A percentile compares a stretch with the other conserved stretches of the same genome.
phyloP scores from a whole-genome alignment of 2,888 invertebrate genomes.

The Hirtodrosophila trivittata region DNA sequence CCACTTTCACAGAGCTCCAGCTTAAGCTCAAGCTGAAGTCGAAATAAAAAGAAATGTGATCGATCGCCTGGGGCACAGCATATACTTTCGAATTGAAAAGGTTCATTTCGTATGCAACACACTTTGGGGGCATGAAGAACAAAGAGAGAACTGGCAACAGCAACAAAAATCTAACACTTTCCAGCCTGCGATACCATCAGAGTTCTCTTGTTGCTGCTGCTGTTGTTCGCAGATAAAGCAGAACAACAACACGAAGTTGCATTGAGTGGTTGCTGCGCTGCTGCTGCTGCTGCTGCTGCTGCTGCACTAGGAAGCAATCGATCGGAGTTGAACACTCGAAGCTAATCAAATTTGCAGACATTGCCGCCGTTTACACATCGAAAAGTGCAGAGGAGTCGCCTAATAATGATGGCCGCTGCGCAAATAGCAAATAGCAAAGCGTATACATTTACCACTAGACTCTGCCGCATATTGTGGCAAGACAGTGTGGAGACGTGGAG shows the following conservation, averaged over 20 bases:
- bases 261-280: conserved; percentile 5
- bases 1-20: conserved; percentile 41
- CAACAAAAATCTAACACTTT: conserved; percentile 49
- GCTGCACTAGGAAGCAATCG: conserved; percentile 57
- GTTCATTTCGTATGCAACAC: conserved; percentile 50
- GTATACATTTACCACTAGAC: conserved; percentile 58
- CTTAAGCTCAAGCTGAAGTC: conserved; percentile 23
- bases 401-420: conserved; percentile 54
- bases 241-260: conserved; percentile 10
- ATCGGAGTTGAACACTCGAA: conserved; percentile 23
- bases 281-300: conserved; percentile 15
- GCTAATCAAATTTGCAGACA: conserved; percentile 65
- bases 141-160: conserved; percentile 29
- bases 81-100: conserved; percentile 33
- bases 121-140: conserved; percentile 22
- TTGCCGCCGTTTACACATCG: conserved; percentile 51
- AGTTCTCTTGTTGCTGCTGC: background rate
- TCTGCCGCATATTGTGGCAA: background rate
- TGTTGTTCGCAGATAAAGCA: conserved; percentile 12
- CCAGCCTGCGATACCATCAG: conserved; percentile 36
- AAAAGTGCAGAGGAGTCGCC: conserved; percentile 36
- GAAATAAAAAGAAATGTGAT: conserved; percentile 48
- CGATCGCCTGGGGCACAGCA: conserved; percentile 33
- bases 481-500: background rate
- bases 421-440: conserved; percentile 62